Conservation (phyloP, 2,888 invertebrate genomes). For the Biston betularia region DNA sequence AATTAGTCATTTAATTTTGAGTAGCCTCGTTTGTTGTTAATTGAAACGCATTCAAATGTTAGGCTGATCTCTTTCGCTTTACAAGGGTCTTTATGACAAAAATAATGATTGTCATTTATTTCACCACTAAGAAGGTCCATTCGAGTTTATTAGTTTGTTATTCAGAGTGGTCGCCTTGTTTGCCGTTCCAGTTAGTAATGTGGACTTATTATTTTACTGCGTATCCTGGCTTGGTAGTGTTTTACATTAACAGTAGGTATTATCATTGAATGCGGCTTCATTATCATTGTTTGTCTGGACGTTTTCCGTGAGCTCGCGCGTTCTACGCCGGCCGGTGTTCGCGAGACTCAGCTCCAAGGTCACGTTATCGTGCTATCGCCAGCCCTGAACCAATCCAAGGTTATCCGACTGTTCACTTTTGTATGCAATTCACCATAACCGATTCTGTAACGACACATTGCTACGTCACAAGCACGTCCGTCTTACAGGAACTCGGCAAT, state of each 20-base stretch:
- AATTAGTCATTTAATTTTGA: slow-evolving; percentile 73
- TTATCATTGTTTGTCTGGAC: slow-evolving; percentile 80
- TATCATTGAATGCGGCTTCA: slow-evolving; percentile 67
- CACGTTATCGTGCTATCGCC: slow-evolving; percentile 84
- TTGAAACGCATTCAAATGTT: slow-evolving; percentile 76
- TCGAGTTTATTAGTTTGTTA: slow-evolving; percentile 31
- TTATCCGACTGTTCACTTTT: slow-evolving; percentile 59
- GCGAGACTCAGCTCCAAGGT: slow-evolving; percentile 79
- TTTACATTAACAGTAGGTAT: slow-evolving; percentile 54
- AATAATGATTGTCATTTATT: slow-evolving; percentile 36
- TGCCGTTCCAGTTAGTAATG: slow-evolving; percentile 27
- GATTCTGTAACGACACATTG: slow-evolving; percentile 52
- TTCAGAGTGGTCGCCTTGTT: slow-evolving; percentile 30
- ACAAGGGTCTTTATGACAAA: slow-evolving; percentile 25
- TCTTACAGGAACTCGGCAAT: slow-evolving; percentile 83
- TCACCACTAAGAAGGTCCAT: slow-evolving; percentile 18
- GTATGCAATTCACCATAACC: slow-evolving; percentile 49
- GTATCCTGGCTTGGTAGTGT: slow-evolving; percentile 48
- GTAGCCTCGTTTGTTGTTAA: slow-evolving; percentile 71
- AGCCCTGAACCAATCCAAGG: slow-evolving; percentile 78
- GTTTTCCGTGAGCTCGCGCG: slow-evolving; percentile 77
- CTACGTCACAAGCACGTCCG: slow-evolving; percentile 63
- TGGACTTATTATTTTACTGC: slow-evolving; percentile 39
- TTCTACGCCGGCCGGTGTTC: slow-evolving; percentile 80
- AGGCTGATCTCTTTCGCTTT: slow-evolving; percentile 48